Base-by-base conservation (phyloP, 2,888 invertebrate genomes). In the Nowickia ferox region DNA sequence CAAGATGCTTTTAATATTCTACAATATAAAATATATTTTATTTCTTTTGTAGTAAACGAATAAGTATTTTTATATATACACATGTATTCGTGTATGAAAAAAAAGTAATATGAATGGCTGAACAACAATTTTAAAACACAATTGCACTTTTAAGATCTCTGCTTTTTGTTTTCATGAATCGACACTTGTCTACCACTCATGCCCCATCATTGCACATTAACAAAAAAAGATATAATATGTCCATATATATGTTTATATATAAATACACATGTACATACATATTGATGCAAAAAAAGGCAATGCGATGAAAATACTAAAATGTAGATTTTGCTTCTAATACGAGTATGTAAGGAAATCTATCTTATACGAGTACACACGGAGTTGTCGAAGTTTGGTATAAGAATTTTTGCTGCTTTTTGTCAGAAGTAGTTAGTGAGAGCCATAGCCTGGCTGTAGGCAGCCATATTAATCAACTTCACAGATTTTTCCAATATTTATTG, bases 121-220 rank as follows among this genome's bases (percentile, higher is more conserved):
- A 65, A 65, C 65, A 71, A 53, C 72, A 63, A 46, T 61, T 84
- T 76, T 77, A 69, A 69, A 63, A 77, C 79, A 74, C 81, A 85
- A 85, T 78, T 75, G 78, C 85, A 85, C 78, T 78, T 85, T 85
- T 75, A 78, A 82, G 85, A 71, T 74, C 22, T 30, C 46, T 55
- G 19, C 57, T 55, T 66, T 77, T 66, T 17, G 17, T 17, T 55
- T 57, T 77, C 19, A 19, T 71, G 46, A 46, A 77, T 74, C 68
- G 76, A 72, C 80, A 72, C 79, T 63, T 74, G 61, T 61, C 30
- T 19, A 22, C 42, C 68, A 66, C 53, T 55, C 51, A 22, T 48
- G 51, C 42, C 55, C 19, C 17, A 61, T 40, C 59, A 65, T 40
- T 65, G 65, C 19, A 22, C n/a, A 69, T 51, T 61, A n/a, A 46